Evolutionary conservation across 2,797 vertebrate genomes (phyloP).

Genomic region (Mycteria americana): DNA sequence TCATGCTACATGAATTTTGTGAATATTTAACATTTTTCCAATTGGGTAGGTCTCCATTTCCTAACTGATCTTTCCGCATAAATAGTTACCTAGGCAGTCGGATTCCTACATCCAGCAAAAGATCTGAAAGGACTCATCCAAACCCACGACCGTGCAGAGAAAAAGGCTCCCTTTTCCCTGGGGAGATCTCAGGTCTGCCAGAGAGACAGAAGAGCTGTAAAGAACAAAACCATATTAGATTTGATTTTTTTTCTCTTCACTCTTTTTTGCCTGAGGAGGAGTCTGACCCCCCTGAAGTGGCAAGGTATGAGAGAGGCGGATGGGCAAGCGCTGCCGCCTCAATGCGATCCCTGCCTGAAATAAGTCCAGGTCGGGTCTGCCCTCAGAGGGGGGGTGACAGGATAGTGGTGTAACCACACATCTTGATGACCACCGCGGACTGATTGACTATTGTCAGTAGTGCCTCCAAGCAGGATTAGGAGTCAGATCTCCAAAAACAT

Average conservation of each 20-base stretch:
- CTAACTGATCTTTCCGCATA: not conserved
- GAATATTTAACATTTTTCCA: conserved; percentile 3
- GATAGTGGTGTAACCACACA: not conserved
- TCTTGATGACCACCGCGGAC: not conserved
- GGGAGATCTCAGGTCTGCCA: not conserved
- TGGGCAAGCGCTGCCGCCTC: not conserved
- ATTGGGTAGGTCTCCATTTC: not conserved
- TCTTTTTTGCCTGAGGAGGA: rapidly evolving
- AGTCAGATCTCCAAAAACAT: not conserved
- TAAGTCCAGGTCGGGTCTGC: not conserved
- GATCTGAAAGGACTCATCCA: not conserved
- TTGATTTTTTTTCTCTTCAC: not conserved
- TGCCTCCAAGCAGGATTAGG: not conserved
- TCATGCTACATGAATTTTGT: not conserved
- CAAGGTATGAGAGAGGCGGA: not conserved
- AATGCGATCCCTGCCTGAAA: not conserved
- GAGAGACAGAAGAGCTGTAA: not conserved
- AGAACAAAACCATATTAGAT: not conserved
- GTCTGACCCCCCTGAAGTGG: not conserved
- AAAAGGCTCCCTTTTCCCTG: not conserved
- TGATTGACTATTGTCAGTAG: not conserved
- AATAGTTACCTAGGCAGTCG: not conserved
- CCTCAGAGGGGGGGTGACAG: not conserved
- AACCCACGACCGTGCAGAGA: rapidly evolving
- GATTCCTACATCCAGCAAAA: not conserved